Base-by-base conservation (phyloP, 30 jellyfish, hydroid and myxozoan genomes). In the Cassiopea andromeda region DNA sequence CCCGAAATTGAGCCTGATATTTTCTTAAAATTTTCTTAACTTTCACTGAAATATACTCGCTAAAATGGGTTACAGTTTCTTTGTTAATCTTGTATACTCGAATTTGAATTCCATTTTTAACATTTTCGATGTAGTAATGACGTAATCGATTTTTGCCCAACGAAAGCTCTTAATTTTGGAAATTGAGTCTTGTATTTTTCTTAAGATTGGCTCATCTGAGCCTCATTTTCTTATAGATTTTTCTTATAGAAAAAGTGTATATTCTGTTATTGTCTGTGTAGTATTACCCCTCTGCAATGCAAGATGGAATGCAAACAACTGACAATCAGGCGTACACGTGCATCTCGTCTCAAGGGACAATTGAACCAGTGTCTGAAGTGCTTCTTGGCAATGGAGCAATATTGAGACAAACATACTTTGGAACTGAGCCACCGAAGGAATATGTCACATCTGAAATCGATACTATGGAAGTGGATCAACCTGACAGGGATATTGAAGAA, bases 321-420 rank as follows among this genome's bases (percentile, higher is more conserved):
- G 83, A 66, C n/a, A 44, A 50, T 14, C 86, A 46, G 76, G 67
- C 46, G 66, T 76, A 86, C 84, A 86, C 93, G 1, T 75, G 60
- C 69, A 74, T 86, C 14, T 80, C 75, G 46, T 7, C 88, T 38
- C 87, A 74, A n/a, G 78, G 60, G 44, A 60, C 87, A 3, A 49
- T 15, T 19, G 97, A 88, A 58, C 89, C 98, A 1, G 91, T 93
- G 7, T 79, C 98, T 1, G 98, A 93, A 83, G 98, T 93, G 1
- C 82, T 74, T 46, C 88, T 93, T 13, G 90, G 80, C 46, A 79
- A 93, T 75, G 98, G 98, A 45, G 80, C 97, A 4, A 93, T 93
- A 5, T 79, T 93, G 44, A 88, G 98, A 69, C 98, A 93, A 49
- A 93, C 98, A 49, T 89, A 82, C 72, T 44, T 88, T 14, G 98